phyloP scores from a whole-genome alignment of 1,140 invertebrate genomes.

The Nylanderia fulva region DNA sequence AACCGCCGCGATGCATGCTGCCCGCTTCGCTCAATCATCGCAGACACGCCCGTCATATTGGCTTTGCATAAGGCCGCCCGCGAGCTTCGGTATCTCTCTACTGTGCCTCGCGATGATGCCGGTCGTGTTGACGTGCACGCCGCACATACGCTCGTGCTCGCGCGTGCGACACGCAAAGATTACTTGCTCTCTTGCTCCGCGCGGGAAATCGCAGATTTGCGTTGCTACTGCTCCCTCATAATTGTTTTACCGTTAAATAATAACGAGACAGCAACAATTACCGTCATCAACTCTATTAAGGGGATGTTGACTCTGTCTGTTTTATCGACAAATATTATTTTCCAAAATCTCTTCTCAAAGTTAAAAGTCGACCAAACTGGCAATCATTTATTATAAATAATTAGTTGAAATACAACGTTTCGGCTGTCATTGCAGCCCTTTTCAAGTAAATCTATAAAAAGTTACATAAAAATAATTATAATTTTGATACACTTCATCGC shows the following conservation, averaged over 20 bases:
- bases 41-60: constrained; percentile 81
- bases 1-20: constrained; percentile 63
- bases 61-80: constrained; percentile 79
- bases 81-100: constrained; percentile 59
- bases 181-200: constrained; percentile 15
- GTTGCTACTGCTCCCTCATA: constrained; percentile 61
- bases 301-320: not conserved
- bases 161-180: constrained; percentile 64
- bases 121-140: constrained; percentile 30
- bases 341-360: no score
- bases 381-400: no score
- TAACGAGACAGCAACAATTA: constrained; percentile 18
- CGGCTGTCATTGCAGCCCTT: no score
- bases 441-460: no score
- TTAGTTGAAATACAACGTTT: no score
- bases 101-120: constrained; percentile 50
- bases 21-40: constrained; percentile 80
- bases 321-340: no score
- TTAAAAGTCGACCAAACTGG: no score
- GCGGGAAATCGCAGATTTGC: constrained; percentile 60
- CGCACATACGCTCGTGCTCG: constrained; percentile 26
- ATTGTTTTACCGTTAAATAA: constrained; percentile 70
- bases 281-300: constrained; percentile 27
- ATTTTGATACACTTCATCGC: no score
- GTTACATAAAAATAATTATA: no score